Evolutionary conservation across 1,140 invertebrate genomes (phyloP).

Genomic region (Nixonia krombeini): DNA sequence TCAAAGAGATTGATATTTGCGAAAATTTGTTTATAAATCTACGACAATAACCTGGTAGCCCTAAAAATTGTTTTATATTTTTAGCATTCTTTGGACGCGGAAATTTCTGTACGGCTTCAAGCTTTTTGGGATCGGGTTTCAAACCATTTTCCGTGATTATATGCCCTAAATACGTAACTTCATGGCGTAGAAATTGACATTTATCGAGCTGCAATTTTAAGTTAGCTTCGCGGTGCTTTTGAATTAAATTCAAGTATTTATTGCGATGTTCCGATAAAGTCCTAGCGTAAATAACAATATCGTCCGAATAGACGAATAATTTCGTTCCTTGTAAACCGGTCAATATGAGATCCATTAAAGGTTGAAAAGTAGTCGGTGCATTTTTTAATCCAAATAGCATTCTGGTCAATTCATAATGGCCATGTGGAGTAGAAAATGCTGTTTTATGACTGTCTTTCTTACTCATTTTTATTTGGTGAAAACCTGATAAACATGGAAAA

Average conservation of each 20-base stretch:
- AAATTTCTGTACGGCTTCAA: not conserved
- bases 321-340: not conserved
- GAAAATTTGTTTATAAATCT: not conserved
- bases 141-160: not conserved
- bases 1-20: not conserved
- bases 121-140: not conserved
- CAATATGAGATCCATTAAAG: not conserved
- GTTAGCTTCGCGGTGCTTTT: not conserved
- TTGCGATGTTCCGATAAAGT: not conserved
- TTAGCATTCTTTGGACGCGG: not conserved
- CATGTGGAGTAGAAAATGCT: not conserved
- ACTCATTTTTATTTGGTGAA: not conserved
- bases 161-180: slow-evolving; percentile 5
- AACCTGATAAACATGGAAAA: not conserved
- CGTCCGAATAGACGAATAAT: not conserved
- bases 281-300: not conserved
- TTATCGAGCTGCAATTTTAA: not conserved
- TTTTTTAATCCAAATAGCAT: not conserved
- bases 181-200: slow-evolving; percentile 1
- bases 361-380: not conserved
- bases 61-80: not conserved
- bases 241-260: not conserved
- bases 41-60: not conserved
- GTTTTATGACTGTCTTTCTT: not conserved
- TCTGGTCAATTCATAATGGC: not conserved